Evolutionary conservation across 2,888 invertebrate genomes (phyloP).

Genomic region (Synergus japonicus): DNA sequence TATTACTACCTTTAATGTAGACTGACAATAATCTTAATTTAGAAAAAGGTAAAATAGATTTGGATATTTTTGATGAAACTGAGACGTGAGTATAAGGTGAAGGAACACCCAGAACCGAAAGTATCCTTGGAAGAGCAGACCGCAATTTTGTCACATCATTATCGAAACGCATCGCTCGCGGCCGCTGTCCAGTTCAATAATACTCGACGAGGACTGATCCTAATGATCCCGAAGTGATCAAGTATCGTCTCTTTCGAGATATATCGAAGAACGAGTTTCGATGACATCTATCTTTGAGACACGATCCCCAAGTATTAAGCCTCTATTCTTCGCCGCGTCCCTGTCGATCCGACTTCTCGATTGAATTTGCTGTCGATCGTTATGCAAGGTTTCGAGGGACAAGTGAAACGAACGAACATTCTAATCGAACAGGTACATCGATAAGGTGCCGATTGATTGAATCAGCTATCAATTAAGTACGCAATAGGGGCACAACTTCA

Average conservation of each 20-base stretch:
- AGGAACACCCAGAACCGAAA: constrained; percentile 37
- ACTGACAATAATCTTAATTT: background rate
- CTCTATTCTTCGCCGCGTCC: constrained; percentile 8
- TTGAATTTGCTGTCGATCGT: constrained; percentile 29
- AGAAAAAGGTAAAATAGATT: background rate
- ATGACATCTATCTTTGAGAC: constrained; percentile 38
- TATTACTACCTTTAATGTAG: too few relatives aligned
- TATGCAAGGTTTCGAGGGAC: constrained; percentile 7
- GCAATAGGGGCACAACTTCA: background rate
- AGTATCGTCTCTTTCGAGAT: constrained; percentile 23
- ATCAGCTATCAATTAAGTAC: constrained; percentile 8
- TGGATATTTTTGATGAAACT: background rate
- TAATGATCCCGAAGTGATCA: constrained; percentile 60
- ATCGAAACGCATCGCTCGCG: constrained; percentile 54
- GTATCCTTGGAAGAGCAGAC: constrained; percentile 34
- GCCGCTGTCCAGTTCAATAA: constrained; percentile 48
- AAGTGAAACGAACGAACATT: constrained; percentile 7
- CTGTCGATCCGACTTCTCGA: constrained; percentile 22
- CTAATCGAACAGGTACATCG: constrained; percentile 36
- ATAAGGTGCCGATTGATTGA: constrained; percentile 30
- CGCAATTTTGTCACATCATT: constrained; percentile 63
- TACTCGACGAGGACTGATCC: constrained; percentile 45
- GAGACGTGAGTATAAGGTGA: background rate
- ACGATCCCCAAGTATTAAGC: constrained; percentile 15
- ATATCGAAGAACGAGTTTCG: constrained; percentile 21